Percentiles rank a stretch among this genome's conserved stretches.
phyloP scores from a whole-genome alignment of 2,113 vertebrate genomes.

The human region DNA sequence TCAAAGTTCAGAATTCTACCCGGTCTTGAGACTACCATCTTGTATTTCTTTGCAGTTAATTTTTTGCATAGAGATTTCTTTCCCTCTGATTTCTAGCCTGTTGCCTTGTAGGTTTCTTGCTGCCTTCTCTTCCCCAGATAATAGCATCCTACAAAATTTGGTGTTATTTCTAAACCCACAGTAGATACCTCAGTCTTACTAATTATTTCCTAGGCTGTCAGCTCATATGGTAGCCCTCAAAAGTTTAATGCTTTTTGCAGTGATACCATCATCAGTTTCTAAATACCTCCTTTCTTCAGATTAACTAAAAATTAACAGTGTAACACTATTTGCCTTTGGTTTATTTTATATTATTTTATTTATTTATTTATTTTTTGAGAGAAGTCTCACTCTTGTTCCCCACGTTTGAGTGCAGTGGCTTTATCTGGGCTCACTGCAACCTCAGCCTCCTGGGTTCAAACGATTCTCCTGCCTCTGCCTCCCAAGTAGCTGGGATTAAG shows the following conservation, averaged over 20 bases:
- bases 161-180: background rate
- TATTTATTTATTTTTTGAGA: no score
- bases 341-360: background rate
- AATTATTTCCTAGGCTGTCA: background rate
- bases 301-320: conserved; percentile 43
- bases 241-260: background rate
- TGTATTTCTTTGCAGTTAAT: conserved; percentile 13
- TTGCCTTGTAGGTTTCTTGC: conserved; percentile 17
- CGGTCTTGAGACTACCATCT: background rate
- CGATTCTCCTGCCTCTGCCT: no score
- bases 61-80: background rate
- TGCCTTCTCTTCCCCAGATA: background rate
- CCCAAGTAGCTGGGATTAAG: no score
- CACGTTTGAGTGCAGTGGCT: no score
- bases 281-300: conserved; percentile 4
- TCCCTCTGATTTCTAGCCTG: background rate
- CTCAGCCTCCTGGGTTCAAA: no score
- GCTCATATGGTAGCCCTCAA: background rate
- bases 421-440: no score
- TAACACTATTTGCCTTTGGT: conserved; percentile 73
- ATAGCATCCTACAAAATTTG: background rate
- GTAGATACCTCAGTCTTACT: background rate
- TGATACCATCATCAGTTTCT: background rate
- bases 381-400: no score
- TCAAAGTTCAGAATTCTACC: background rate